Base-by-base conservation (phyloP, 2,888 invertebrate genomes). In the Helicoverpa assulta region DNA sequence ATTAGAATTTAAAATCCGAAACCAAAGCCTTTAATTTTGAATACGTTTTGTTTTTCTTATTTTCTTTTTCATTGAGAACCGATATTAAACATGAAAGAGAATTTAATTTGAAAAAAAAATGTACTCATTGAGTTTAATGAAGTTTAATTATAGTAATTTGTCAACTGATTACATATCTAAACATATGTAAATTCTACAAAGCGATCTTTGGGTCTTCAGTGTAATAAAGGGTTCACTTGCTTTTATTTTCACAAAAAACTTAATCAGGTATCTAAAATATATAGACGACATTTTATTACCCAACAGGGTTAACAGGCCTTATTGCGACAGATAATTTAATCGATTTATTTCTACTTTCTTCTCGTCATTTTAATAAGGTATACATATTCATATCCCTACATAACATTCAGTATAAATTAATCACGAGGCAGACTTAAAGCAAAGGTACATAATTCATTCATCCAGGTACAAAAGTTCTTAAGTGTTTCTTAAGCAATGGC, bases 371-470 rank as follows among this genome's bases (percentile, higher is more conserved):
- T 26, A 26, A 26, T 26, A 26, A 26, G 7, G 21, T 7, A 33
- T 2, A 21, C 53, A 51, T 70, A 58, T 62, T 47, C 4, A 40
- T 40, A 40, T 40, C 37, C 18, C 21, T 47, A 33, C 47, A 62
- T 58, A 59, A 73, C 57, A 63, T 70, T 67, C 64, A 65, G 57
- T 33, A 54, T 51, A 67, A 78, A 78, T 67, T 78, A 70, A 78
- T 65, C 65, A 78, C 51, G 53, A 51, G 21, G 29, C 67, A 6
- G 64, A 78, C 59, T 58, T 60, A 62, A 78, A 70, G 62, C 70
- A 78, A 78, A 78, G 78, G 70, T 62, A 75, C 66, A 75, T 78
- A 69, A 78, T 78, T 78, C 75, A 78, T 78, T 78, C 60, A 68
- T 71, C 63, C 79, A 71, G 64, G 68, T 63, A 75, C 75, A 67